Conservation (phyloP, 2,797 vertebrate genomes). For the Tragopan temminckii region DNA sequence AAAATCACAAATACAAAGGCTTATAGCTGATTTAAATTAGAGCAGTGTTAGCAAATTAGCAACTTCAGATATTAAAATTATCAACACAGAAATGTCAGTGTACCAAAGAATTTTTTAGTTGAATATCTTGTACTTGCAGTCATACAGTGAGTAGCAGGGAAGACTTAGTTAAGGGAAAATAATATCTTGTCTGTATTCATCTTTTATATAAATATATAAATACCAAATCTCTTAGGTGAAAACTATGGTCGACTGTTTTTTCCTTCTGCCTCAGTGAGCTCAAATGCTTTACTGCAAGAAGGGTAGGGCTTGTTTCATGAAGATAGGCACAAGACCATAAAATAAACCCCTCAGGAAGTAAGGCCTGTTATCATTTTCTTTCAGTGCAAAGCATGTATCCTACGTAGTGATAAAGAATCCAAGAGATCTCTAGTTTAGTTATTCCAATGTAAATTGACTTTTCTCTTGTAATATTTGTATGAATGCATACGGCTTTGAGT, state of each 20-base stretch:
- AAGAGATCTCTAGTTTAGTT: constrained; percentile 41
- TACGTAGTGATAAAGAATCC: constrained; percentile 33
- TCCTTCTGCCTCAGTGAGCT: constrained; percentile 27
- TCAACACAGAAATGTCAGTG: background rate
- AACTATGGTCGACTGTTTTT: background rate
- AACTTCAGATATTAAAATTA: background rate
- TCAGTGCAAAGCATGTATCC: constrained; percentile 4
- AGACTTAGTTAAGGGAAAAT: background rate
- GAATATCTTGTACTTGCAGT: background rate
- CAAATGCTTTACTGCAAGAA: background rate
- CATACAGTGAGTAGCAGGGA: background rate
- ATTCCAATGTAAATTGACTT: constrained; percentile 54
- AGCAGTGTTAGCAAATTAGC: background rate
- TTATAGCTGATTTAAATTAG: background rate
- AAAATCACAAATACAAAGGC: background rate
- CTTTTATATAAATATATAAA: background rate
- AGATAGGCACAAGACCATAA: constrained; percentile 44
- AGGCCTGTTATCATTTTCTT: background rate
- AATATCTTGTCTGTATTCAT: background rate
- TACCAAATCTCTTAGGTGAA: background rate
- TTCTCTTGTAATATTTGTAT: constrained; percentile 58
- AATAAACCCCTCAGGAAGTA: constrained; percentile 34
- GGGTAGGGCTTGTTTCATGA: constrained; percentile 10
- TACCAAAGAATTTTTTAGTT: background rate
- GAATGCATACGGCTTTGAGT: constrained; percentile 13